Evolutionary conservation across 2,888 invertebrate species (phyloP), one percentile per base, ranked within the genome.

Genomic region (Bhutanitis thaidina): DNA sequence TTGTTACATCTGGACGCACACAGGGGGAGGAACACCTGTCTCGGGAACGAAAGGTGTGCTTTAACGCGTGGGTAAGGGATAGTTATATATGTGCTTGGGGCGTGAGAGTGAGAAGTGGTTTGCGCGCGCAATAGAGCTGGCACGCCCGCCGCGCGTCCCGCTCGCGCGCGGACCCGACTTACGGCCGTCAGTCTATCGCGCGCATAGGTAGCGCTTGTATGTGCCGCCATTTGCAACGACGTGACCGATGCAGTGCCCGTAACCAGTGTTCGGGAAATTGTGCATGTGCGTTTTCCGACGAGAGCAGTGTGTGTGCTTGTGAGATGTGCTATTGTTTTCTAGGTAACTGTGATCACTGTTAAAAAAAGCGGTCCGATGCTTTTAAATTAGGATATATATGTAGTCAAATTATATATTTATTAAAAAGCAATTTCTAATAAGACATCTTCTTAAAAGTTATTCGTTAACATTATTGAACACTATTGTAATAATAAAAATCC

Each of bases 291-390:
- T 85, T 89, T 88, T 87, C 88, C 88, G 87, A 80, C 75, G 74
- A 77, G 71, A 78, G 80, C 79, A 84, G 87, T 87, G 88, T 88
- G 80, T 87, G 87, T 88, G 84, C 74, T 80, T 82, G 87, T 88
- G 89, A 81, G 80, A 89, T 88, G 88, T 89, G 88, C 86, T 83
- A 84, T 89, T 88, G 85, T 89, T 89, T 86, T 82, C 83, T 89
- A 89, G 89, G 89, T 89, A 87, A 88, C 60, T 71, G 74, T 64
- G 65, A 74, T 70, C 27, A 72, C 74, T 80, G 69, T 79, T 79
- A 65, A 71, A 77, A 79, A 77, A 80, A 77, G 79, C 82, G 76
- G 75, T 76, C 74, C 78, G 77, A 80, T 78, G 69, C 72, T 68
- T 71, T 49, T 62, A 62, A 73, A 73, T 72, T 74, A 70, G 62